Conservation (phyloP, 2,113 vertebrate species). For the Carettochelys insculpta region DNA sequence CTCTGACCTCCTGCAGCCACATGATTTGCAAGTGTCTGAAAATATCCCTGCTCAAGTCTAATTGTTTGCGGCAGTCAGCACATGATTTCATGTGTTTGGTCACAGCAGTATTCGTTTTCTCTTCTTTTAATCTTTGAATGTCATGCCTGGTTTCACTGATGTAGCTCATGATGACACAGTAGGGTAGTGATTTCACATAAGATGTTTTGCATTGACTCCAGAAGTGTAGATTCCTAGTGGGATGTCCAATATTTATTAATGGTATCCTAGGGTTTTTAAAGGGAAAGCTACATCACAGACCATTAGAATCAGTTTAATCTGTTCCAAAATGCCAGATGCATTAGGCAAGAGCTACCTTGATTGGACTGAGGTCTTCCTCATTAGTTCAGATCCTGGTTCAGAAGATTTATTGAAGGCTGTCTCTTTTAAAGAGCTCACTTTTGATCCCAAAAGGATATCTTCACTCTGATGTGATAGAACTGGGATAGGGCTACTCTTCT, state of each 20-base stretch:
- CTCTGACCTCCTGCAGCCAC: conserved; percentile 53
- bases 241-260: conserved; percentile 66
- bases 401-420: conserved; percentile 54
- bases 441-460: conserved; percentile 43
- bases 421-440: conserved; percentile 48
- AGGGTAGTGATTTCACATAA: conserved; percentile 69
- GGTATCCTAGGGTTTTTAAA: conserved; percentile 56
- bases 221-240: conserved; percentile 52
- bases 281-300: conserved; percentile 14
- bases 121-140: conserved; percentile 77
- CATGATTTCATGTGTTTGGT: conserved; percentile 73
- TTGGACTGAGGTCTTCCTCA: conserved; percentile 35
- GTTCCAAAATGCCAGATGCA: conserved; percentile 54
- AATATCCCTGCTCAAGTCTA: conserved; percentile 71
- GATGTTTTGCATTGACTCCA: conserved; percentile 66
- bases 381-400: conserved; percentile 55
- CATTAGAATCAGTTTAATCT: conserved; percentile 59
- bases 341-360: conserved; percentile 43
- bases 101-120: conserved; percentile 73
- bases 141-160: conserved; percentile 69
- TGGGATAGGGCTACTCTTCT: neutral
- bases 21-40: conserved; percentile 69
- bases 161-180: conserved; percentile 50
- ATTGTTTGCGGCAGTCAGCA: conserved; percentile 73
- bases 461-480: conserved; percentile 26